A percentile compares a stretch with the other conserved stretches of the same genome.
Evolutionary conservation across 2,797 vertebrate species (phyloP).

Genomic region (Lerista edwardsae): DNA sequence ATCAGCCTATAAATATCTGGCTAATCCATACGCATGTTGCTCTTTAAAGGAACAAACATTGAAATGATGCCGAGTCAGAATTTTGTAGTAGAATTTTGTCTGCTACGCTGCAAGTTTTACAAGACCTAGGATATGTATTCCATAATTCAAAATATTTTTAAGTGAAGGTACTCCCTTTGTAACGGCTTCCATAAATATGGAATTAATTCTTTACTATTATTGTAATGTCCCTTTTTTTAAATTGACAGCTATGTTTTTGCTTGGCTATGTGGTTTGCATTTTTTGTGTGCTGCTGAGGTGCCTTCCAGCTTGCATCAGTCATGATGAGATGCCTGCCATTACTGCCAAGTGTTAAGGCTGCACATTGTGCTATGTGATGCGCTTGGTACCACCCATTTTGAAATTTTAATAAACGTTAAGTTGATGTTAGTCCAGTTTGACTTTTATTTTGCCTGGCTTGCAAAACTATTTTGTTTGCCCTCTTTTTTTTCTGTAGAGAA

Average conservation of each 20-base stretch:
- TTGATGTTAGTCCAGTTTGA: slow-evolving; percentile 23
- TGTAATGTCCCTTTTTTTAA: not conserved
- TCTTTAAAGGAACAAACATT: not conserved
- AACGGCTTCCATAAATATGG: not conserved
- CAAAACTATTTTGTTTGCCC: not conserved
- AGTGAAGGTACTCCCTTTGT: not conserved
- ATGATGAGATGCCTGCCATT: not conserved
- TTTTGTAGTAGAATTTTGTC: not conserved
- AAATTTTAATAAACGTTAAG: not conserved
- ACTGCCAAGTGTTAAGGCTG: not conserved
- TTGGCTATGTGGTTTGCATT: not conserved
- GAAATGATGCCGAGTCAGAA: not conserved
- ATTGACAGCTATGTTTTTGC: not conserved
- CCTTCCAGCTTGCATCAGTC: accelerated
- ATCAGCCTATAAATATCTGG: not conserved
- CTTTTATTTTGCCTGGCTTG: not conserved
- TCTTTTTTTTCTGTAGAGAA: slow-evolving; percentile 79
- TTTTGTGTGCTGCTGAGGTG: not conserved
- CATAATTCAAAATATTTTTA: not conserved
- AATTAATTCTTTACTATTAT: not conserved
- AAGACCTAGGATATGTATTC: not conserved
- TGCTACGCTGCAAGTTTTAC: slow-evolving; percentile 3
- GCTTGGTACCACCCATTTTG: not conserved
- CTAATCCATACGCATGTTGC: too few relatives aligned
- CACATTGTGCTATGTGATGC: not conserved